phyloP scores from a whole-genome alignment of 2,113 vertebrate genomes.

The Toxotes jaculatrix region DNA sequence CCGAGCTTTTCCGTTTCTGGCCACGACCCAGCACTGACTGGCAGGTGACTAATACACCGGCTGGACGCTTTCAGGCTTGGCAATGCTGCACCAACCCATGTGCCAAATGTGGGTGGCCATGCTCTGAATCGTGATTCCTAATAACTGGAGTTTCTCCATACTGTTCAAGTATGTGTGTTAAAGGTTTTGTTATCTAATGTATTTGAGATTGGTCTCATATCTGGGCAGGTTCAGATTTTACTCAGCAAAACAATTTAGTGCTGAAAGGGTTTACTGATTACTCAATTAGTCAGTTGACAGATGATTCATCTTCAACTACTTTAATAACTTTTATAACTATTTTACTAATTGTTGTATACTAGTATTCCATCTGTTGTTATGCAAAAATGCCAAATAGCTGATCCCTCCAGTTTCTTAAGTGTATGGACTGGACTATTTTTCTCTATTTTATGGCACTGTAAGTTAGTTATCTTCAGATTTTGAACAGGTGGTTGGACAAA shows the following conservation, averaged over 20 bases:
- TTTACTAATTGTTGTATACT: too few relatives aligned
- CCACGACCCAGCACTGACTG: constrained; percentile 61
- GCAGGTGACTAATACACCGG: constrained; percentile 75
- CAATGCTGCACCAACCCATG: constrained; percentile 57
- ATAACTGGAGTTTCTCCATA: constrained; percentile 54
- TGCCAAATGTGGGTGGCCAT: constrained; percentile 64
- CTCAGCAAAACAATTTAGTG: neutral
- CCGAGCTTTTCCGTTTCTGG: constrained; percentile 42
- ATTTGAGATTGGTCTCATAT: constrained; percentile 3
- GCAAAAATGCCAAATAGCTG: neutral
- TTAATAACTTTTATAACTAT: neutral
- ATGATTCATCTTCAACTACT: neutral
- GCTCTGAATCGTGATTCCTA: constrained; percentile 52
- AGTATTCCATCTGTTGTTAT: neutral
- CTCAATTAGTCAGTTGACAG: neutral
- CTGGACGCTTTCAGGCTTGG: constrained; percentile 64
- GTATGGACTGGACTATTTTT: neutral
- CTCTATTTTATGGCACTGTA: neutral
- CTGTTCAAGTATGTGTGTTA: constrained; percentile 18
- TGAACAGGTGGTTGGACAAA: neutral
- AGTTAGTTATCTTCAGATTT: neutral
- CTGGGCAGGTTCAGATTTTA: neutral
- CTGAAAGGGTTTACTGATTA: neutral
- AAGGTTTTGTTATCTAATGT: constrained; percentile 32
- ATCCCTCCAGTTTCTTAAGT: neutral